A percentile compares a stretch with the other conserved stretches of the same genome.
These are phyloP conservation scores for Lepidocolaptes lacrymiger DNA, from an alignment of 2,797 vertebrate species.

Conservation along the genomic window DNA sequence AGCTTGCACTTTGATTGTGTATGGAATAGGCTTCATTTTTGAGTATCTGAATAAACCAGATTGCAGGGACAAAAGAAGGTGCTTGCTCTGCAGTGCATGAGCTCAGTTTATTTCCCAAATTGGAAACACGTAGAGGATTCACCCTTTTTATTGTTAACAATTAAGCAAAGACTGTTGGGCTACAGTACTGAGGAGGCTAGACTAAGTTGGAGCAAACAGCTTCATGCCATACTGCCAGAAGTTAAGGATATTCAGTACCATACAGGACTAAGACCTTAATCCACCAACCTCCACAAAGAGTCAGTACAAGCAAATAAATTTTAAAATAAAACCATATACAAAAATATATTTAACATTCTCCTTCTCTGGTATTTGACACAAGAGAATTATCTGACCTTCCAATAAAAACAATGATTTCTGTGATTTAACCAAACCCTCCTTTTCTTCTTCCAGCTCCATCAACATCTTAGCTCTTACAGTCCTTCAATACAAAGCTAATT, in stretches of 20 bases:
- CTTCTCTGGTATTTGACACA: not conserved
- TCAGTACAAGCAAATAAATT: not conserved
- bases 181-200: not conserved
- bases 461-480: not conserved
- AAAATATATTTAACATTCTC: not conserved
- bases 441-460: not conserved
- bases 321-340: not conserved
- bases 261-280: not conserved
- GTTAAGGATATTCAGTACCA: not conserved
- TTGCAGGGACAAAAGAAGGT: not conserved
- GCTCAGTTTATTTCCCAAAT: not conserved
- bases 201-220: not conserved
- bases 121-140: not conserved
- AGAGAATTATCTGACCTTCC: not conserved
- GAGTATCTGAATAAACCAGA: constrained; percentile 18
- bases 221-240: not conserved
- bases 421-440: not conserved
- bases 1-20: constrained; percentile 8
- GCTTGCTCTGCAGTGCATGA: not conserved
- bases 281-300: not conserved
- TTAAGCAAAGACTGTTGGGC: not conserved
- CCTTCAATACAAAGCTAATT: not conserved
- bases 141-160: not conserved
- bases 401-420: not conserved
- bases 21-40: constrained; percentile 9